These are phyloP conservation scores for Diabrotica undecimpunctata DNA, from an alignment of 1,140 invertebrate species.

Conservation along the genomic window DNA sequence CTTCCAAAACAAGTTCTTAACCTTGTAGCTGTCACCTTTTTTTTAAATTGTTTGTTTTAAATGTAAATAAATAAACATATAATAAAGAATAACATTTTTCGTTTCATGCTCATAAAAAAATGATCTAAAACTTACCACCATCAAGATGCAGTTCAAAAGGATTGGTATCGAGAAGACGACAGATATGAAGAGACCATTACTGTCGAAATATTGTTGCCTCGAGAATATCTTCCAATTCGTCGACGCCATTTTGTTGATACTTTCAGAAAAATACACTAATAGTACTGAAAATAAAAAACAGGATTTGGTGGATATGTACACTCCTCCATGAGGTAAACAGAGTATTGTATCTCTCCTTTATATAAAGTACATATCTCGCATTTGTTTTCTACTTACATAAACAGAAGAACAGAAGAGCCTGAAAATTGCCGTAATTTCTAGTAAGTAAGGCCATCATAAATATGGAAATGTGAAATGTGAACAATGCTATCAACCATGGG, in stretches of 20 bases:
- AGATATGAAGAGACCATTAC: conserved; percentile 88
- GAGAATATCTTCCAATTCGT: conserved; percentile 82
- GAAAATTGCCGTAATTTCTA: conserved; percentile 80
- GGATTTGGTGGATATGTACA: not conserved
- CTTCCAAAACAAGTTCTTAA: too few species aligned
- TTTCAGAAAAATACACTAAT: conserved; percentile 83
- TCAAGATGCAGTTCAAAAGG: conserved; percentile 85
- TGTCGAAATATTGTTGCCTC: conserved; percentile 89
- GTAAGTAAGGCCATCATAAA: conserved; percentile 76
- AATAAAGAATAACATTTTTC: too few species aligned
- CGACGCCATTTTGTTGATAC: conserved; percentile 81
- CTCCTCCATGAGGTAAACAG: not conserved
- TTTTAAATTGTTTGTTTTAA: too few species aligned
- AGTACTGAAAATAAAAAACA: conserved; percentile 62
- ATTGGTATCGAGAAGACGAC: conserved; percentile 87
- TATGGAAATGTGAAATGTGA: conserved; percentile 71
- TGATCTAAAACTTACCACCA: conserved; percentile 73
- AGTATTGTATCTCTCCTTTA: too few species aligned
- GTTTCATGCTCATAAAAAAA: too few species aligned
- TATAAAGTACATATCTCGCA: too few species aligned
- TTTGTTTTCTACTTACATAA: conserved; percentile 61
- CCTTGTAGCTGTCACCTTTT: too few species aligned
- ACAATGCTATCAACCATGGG: conserved; percentile 74
- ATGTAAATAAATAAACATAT: too few species aligned
- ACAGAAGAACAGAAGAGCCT: conserved; percentile 76